Percentiles rank a stretch among this genome's conserved stretches.
These are phyloP conservation scores for Pangasius larnaudii DNA, from an alignment of 2,797 vertebrate species.

Conservation along the genomic window DNA sequence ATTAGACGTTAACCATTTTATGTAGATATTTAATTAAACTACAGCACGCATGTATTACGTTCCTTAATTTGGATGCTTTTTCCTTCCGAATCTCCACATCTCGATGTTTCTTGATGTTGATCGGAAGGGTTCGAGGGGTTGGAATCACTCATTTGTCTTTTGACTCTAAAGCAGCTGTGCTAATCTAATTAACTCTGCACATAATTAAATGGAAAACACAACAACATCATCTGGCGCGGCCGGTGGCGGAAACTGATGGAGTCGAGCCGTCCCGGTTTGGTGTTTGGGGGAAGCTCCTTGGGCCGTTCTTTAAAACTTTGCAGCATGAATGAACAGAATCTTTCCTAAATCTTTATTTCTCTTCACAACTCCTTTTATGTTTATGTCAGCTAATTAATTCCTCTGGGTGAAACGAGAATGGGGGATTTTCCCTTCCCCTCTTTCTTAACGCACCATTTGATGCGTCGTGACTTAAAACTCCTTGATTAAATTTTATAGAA, in stretches of 20 bases:
- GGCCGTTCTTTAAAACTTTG: slow-evolving; percentile 41
- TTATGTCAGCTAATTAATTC: slow-evolving; percentile 69
- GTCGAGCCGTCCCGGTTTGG: slow-evolving; percentile 20
- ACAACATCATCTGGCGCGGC: slow-evolving; percentile 25
- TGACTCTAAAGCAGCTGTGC: slow-evolving; percentile 48
- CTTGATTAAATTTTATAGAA: slow-evolving; percentile 1
- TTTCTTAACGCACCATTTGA: slow-evolving; percentile 41
- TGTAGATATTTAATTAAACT: not conserved
- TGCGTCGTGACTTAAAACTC: slow-evolving; percentile 22
- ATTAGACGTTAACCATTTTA: not conserved
- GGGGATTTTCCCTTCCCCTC: slow-evolving; percentile 22
- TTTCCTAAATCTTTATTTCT: slow-evolving; percentile 20
- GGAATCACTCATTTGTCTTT: slow-evolving; percentile 41
- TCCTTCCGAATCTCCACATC: not conserved
- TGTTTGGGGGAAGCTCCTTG: slow-evolving; percentile 35
- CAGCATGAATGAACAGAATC: slow-evolving; percentile 42
- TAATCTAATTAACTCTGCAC: slow-evolving; percentile 56
- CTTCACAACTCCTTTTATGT: slow-evolving; percentile 69
- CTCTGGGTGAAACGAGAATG: slow-evolving; percentile 53
- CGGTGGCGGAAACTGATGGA: slow-evolving; percentile 32
- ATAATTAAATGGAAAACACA: slow-evolving; percentile 54
- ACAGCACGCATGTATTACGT: not conserved
- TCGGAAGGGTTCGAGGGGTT: slow-evolving; percentile 27
- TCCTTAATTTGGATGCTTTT: not conserved
- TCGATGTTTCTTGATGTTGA: slow-evolving; percentile 31